Conservation (phyloP, 2,888 invertebrate species). For the Heteromyza rotundicornis region DNA sequence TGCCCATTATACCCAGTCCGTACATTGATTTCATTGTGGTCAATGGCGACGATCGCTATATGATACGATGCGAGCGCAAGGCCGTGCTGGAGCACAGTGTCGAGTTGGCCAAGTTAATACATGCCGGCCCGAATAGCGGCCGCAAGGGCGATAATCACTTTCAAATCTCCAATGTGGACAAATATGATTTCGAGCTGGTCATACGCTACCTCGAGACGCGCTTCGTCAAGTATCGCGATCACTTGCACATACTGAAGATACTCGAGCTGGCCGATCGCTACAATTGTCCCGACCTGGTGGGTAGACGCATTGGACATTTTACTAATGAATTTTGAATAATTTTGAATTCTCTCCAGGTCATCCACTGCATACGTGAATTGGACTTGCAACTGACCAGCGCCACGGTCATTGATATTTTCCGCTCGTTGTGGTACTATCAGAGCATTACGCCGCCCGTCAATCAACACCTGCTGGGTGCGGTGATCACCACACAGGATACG, state of each 20-base stretch:
- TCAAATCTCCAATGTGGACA: conserved; percentile 60
- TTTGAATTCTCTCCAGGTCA: conserved; percentile 40
- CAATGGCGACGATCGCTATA: conserved; percentile 60
- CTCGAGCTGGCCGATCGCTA: conserved; percentile 60
- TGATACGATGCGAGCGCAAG: conserved; percentile 60
- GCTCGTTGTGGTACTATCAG: conserved; percentile 61
- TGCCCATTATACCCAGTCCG: conserved; percentile 56
- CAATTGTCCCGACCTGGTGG: conserved; percentile 62
- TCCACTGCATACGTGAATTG: conserved; percentile 61
- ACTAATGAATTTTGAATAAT: not conserved
- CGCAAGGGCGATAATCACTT: conserved; percentile 61
- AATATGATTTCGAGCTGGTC: conserved; percentile 59
- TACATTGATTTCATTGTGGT: conserved; percentile 62
- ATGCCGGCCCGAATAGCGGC: conserved; percentile 60
- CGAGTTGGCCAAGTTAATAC: conserved; percentile 60
- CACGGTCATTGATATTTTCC: conserved; percentile 60
- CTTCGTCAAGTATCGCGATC: conserved; percentile 60
- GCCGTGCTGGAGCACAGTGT: conserved; percentile 59
- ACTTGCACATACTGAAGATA: conserved; percentile 60
- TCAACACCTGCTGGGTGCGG: conserved; percentile 48
- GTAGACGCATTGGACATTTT: conserved; percentile 22
- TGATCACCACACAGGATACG: conserved; percentile 49
- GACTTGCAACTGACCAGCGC: conserved; percentile 60
- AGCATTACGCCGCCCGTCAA: conserved; percentile 52
- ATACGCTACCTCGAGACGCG: conserved; percentile 62